phyloP scores from a whole-genome alignment of 2,113 vertebrate species.

The Xenopus borealis region DNA sequence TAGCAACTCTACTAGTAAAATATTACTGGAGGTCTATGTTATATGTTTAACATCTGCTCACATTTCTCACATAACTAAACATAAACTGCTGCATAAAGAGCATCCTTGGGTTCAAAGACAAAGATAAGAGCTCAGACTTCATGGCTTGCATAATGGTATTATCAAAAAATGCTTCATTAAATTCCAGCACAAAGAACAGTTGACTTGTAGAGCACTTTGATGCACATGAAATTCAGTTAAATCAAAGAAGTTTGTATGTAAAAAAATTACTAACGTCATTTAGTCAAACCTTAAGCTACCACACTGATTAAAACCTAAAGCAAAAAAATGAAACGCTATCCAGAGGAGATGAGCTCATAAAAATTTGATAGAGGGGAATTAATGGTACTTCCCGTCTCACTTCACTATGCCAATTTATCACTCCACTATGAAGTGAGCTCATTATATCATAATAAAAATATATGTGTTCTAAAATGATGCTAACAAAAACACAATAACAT shows the following conservation, averaged over 20 bases:
- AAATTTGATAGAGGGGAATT: conserved; percentile 30
- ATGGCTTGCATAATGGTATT: neutral
- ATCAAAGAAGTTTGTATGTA: neutral
- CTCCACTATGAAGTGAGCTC: conserved; percentile 31
- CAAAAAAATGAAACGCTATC: conserved; percentile 31
- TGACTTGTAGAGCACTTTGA: neutral
- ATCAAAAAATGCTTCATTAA: conserved; percentile 7
- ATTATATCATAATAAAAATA: conserved; percentile 35
- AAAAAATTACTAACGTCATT: conserved; percentile 1
- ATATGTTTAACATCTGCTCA: too few relatives aligned
- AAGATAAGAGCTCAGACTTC: neutral
- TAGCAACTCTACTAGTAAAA: too few relatives aligned
- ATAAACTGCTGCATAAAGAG: too few relatives aligned
- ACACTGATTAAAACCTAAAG: conserved; percentile 23
- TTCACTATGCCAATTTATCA: conserved; percentile 28
- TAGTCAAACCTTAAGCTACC: conserved; percentile 3
- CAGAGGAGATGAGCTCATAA: conserved; percentile 37
- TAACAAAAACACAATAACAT: conserved; percentile 37
- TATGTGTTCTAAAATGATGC: conserved; percentile 37
- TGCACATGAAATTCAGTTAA: conserved; percentile 6
- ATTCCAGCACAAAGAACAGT: neutral
- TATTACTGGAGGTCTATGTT: too few relatives aligned
- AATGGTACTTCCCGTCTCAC: conserved; percentile 27
- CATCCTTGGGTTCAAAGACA: too few relatives aligned
- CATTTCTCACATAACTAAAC: too few relatives aligned